Evolutionary conservation across 2,113 vertebrate genomes (phyloP).

Genomic region (Grus americana): DNA sequence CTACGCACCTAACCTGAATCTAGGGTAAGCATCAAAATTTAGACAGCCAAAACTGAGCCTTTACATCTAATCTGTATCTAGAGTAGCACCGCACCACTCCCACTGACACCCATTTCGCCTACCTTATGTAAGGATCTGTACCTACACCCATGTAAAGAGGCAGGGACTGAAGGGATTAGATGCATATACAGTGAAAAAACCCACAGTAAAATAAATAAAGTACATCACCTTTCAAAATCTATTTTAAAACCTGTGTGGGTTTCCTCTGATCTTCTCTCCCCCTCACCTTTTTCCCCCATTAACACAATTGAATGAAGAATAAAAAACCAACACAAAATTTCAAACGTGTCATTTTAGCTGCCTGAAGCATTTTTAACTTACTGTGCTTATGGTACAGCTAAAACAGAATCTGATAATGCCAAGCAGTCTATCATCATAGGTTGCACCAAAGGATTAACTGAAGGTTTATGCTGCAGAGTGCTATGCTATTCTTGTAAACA

Average conservation of each 20-base stretch:
- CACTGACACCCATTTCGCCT: background rate
- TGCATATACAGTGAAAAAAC: background rate
- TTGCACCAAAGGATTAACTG: constrained; percentile 59
- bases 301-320: background rate
- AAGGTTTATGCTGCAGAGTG: constrained; percentile 50
- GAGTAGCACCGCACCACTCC: background rate
- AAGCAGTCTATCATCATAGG: background rate
- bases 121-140: background rate
- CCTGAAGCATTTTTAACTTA: constrained; percentile 44
- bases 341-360: constrained; percentile 21
- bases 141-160: background rate
- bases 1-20: background rate
- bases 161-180: background rate
- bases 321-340: constrained; percentile 3
- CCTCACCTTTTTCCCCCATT: background rate
- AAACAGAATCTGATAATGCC: constrained; percentile 42
- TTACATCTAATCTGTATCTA: background rate
- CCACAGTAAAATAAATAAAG: constrained; percentile 13
- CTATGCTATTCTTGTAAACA: constrained; percentile 57
- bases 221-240: constrained; percentile 5
- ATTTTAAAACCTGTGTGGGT: constrained; percentile 34
- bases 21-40: background rate
- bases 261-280: constrained; percentile 44
- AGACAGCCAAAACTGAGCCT: background rate
- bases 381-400: background rate